Base-by-base conservation (phyloP, 2,888 invertebrate genomes). In the Elegia similella region DNA sequence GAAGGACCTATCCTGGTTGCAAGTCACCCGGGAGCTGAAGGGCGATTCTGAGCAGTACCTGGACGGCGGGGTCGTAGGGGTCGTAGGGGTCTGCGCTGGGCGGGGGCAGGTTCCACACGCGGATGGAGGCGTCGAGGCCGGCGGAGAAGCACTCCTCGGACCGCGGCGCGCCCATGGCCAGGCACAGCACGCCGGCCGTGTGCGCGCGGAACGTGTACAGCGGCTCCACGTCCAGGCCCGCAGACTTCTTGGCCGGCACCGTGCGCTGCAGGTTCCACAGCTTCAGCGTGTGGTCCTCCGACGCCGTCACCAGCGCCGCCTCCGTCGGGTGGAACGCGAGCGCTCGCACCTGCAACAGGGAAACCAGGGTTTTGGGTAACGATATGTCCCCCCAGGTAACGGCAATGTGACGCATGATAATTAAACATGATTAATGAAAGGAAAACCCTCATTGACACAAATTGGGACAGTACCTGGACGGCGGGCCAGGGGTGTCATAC, bases 261-360 rank as follows among this genome's bases (percentile, higher is more conserved):
- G 98, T 98, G 92, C 98, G 98, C 85, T 98, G 98, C 69, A 99
- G 93, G 93, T 99, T 99, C 99, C 99, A 99, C 80, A 99, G 92
- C 91, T 99, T 99, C 46, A 99, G 93, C 53, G 99, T 99, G 86
- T 99, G 98, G 92, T 99, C 99, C 87, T 99, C 99, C 59, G 98
- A 98, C 42, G 98, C 99, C 30, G 99, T 99, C 76, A 99, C 97
- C 60, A 99, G 93, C 59, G 99, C 98, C 59, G 98, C 97, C 82
- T 99, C 99, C 63, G 95, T 96, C 57, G 99, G 98, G 90, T 98
- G 98, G 92, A 98, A 98, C 68, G 97, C 97, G 59, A 98, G 92
- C 62, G 98, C 96, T 74, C 98, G 93, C 48, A 98, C 96, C 92
- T 92, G 73, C 0, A 57, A 53, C 6, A n/a, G n/a, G n/a, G n/a